These are phyloP conservation scores for Lasioglossum albipes DNA, from an alignment of 1,140 invertebrate genomes.

Conservation along the genomic window DNA sequence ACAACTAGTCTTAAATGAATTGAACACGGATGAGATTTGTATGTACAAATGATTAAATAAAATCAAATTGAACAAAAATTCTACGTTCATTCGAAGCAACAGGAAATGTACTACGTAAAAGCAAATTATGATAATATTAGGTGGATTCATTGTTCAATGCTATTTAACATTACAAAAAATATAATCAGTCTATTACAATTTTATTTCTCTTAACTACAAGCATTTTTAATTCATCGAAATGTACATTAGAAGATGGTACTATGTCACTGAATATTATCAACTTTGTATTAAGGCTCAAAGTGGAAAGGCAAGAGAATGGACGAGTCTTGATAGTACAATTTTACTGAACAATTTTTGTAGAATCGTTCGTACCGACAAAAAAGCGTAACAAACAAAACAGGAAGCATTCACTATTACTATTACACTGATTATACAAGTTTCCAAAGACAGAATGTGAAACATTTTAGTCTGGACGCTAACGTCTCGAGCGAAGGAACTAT, in stretches of 20 bases:
- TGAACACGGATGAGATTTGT: not conserved
- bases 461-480: constrained; percentile 14
- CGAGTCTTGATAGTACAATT: constrained; percentile 40
- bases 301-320: constrained; percentile 51
- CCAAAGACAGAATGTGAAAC: constrained; percentile 1
- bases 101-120: not conserved
- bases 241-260: constrained; percentile 30
- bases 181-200: constrained; percentile 43
- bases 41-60: constrained; percentile 6
- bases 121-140: not conserved
- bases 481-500: constrained; percentile 40
- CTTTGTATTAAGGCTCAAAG: constrained; percentile 41
- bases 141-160: not conserved
- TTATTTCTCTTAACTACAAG: constrained; percentile 55
- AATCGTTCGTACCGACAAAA: not conserved
- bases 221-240: constrained; percentile 39
- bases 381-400: not conserved
- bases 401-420: constrained; percentile 14
- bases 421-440: not conserved
- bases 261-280: constrained; percentile 39
- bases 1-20: not conserved
- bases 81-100: not conserved
- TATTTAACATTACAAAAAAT: constrained; percentile 10
- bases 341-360: constrained; percentile 8
- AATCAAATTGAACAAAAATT: not conserved